Evolutionary conservation across 2,797 vertebrate genomes (phyloP).

Genomic region (Melanotaenia pygmaea): DNA sequence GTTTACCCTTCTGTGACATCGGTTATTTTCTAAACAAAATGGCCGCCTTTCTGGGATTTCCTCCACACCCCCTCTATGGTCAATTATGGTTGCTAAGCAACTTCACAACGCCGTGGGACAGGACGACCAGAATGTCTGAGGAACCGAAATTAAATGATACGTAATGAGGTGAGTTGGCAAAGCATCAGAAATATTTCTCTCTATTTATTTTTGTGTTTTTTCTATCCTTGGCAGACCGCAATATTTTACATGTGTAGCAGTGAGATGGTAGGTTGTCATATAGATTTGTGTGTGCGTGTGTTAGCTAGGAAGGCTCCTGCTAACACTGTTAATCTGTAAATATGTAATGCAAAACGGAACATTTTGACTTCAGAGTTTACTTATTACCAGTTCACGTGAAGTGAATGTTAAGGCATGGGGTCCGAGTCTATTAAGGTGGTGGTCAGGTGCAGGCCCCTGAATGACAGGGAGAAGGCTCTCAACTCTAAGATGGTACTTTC

Average conservation of each 20-base stretch:
- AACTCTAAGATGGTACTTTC: constrained; percentile 80
- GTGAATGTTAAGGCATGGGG: constrained; percentile 76
- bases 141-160: not conserved
- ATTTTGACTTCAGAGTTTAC: not conserved
- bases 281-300: not conserved
- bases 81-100: constrained; percentile 77
- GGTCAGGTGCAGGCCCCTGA: constrained; percentile 88
- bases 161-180: not conserved
- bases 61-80: not conserved
- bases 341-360: not conserved
- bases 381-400: not conserved
- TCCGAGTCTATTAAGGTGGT: constrained; percentile 89
- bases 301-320: not conserved
- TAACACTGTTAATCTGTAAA: not conserved
- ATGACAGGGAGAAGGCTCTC: constrained; percentile 82
- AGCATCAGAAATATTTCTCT: not conserved
- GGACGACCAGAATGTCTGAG: constrained; percentile 1
- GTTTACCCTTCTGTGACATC: not conserved
- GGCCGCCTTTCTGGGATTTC: not conserved
- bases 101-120: constrained; percentile 40
- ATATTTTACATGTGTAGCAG: not conserved
- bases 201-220: not conserved
- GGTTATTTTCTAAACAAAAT: constrained; percentile 33
- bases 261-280: not conserved
- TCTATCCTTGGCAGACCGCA: not conserved